A percentile compares a stretch with the other conserved stretches of the same genome.
These are phyloP conservation scores for Petrocephalus microphthalmus DNA, from an alignment of 2,113 vertebrate genomes.

Conservation along the genomic window DNA sequence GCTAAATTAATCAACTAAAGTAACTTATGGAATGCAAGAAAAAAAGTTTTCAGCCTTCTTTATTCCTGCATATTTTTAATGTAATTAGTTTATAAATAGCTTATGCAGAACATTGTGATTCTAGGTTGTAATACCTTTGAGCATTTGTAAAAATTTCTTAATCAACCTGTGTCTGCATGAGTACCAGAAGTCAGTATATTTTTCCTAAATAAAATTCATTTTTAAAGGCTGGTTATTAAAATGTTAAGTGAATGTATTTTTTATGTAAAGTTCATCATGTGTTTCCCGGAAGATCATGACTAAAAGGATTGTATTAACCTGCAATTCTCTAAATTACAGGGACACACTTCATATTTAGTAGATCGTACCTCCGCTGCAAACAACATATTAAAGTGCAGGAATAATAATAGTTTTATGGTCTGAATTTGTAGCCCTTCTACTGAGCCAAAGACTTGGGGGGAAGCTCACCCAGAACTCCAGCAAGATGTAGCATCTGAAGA, in stretches of 20 bases:
- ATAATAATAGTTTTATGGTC: constrained; percentile 1
- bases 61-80: constrained; percentile 41
- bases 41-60: neutral
- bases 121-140: constrained; percentile 56
- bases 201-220: neutral
- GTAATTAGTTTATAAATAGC: constrained; percentile 71
- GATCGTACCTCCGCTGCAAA: neutral
- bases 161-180: neutral
- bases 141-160: constrained; percentile 42
- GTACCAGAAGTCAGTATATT: neutral
- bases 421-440: neutral
- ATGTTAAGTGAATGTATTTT: constrained; percentile 1
- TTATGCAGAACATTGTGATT: constrained; percentile 63
- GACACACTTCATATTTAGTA: neutral
- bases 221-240: neutral
- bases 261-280: neutral
- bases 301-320: neutral
- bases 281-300: neutral
- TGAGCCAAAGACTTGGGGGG: neutral
- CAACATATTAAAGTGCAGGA: neutral
- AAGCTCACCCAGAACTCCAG: neutral
- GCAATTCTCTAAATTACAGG: neutral
- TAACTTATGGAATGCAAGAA: neutral
- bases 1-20: neutral
- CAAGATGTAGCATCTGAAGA: neutral